phyloP scores from a whole-genome alignment of 2,888 invertebrate genomes.

The Cheilosia soror region DNA sequence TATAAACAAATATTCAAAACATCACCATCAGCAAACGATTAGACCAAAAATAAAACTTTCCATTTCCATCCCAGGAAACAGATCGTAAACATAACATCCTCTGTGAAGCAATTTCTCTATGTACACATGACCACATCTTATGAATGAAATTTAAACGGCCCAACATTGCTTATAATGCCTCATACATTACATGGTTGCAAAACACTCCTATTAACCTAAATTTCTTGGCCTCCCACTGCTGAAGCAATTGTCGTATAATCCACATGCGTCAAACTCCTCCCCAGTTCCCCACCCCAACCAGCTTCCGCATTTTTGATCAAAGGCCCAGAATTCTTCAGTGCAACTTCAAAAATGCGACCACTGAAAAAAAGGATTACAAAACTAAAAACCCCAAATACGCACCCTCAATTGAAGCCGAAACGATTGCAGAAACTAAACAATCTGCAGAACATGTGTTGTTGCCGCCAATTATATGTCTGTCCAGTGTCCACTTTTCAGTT shows the following conservation, averaged over 20 bases:
- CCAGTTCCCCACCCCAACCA: background rate
- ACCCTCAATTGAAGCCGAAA: constrained; percentile 47
- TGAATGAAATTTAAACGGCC: background rate
- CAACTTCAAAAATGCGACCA: constrained; percentile 68
- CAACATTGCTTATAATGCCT: background rate
- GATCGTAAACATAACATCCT: background rate
- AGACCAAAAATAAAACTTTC: background rate
- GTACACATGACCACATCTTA: background rate
- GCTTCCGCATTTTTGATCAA: constrained; percentile 63
- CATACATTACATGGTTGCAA: background rate
- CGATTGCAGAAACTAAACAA: constrained; percentile 41
- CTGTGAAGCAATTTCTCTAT: background rate
- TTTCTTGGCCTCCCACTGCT: constrained; percentile 35
- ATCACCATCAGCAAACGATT: background rate
- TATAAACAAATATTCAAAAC: background rate
- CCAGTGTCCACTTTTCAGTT: constrained; percentile 18
- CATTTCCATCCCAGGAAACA: background rate
- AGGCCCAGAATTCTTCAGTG: constrained; percentile 49
- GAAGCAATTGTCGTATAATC: constrained; percentile 45
- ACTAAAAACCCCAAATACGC: constrained; percentile 30
- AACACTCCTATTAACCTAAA: constrained; percentile 58
- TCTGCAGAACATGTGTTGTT: constrained; percentile 64
- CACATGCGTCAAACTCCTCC: constrained; percentile 37
- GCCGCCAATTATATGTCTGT: constrained; percentile 21
- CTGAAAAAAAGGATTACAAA: constrained; percentile 7